Percentiles rank a stretch among this genome's conserved stretches.
Conservation (phyloP, 2,888 invertebrate species). For the Machimus rusticus region DNA sequence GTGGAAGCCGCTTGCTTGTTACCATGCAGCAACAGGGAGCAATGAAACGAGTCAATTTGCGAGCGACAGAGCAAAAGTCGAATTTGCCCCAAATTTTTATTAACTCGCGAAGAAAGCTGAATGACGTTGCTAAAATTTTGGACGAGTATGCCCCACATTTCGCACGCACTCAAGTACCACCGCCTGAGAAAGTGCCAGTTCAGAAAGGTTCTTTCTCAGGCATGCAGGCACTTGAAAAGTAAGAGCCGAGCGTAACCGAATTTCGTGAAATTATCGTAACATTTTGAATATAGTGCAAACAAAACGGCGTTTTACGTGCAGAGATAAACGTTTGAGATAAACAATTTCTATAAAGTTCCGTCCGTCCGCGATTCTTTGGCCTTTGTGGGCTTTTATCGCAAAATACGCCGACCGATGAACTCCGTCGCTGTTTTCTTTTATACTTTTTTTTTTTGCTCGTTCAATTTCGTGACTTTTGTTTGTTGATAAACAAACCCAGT, state of each 20-base stretch:
- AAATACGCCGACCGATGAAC: background rate
- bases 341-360: background rate
- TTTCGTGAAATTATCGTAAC: background rate
- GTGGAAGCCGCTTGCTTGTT: background rate
- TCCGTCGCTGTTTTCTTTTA: background rate
- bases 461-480: background rate
- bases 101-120: background rate
- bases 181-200: background rate
- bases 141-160: background rate
- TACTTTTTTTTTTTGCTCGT: background rate
- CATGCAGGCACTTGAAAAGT: background rate
- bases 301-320: background rate
- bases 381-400: background rate
- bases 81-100: background rate
- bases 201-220: background rate
- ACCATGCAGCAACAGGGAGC: background rate
- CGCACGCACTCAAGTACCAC: background rate
- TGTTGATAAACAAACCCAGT: conserved; percentile 8
- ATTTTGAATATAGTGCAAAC: background rate
- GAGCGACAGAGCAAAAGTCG: background rate
- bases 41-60: background rate
- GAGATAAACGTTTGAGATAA: background rate
- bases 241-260: background rate
- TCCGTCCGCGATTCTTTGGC: background rate
- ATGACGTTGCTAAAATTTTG: background rate